phyloP scores from a whole-genome alignment of 2,113 vertebrate species.

The Cochlearius cochlearius region DNA sequence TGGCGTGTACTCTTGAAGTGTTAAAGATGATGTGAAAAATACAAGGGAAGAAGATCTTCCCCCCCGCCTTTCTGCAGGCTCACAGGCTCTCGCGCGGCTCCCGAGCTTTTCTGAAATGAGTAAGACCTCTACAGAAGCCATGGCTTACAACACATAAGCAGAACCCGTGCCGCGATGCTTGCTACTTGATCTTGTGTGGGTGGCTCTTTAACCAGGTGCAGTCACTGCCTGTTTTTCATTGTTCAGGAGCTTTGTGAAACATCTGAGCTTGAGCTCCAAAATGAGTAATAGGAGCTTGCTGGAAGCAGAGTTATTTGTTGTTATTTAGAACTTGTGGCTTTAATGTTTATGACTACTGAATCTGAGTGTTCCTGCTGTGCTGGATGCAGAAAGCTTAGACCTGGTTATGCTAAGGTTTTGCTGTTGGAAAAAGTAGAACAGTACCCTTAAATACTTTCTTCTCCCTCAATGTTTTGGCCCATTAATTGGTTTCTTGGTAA shows the following conservation, averaged over 20 bases:
- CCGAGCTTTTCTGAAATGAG: not conserved
- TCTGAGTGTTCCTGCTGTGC: not conserved
- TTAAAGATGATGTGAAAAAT: not conserved
- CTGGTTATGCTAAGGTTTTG: not conserved
- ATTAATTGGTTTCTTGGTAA: not conserved
- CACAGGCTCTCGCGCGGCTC: not conserved
- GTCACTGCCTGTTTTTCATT: not conserved
- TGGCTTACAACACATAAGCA: not conserved
- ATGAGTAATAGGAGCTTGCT: not conserved
- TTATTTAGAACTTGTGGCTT: not conserved
- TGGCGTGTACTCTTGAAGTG: not conserved
- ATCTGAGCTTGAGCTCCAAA: not conserved
- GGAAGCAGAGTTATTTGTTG: not conserved
- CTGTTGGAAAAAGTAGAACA: not conserved
- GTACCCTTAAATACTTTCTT: not conserved
- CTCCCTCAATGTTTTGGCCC: not conserved
- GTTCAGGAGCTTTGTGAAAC: not conserved
- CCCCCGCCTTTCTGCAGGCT: not conserved
- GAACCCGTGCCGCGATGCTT: not conserved
- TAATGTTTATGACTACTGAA: not conserved
- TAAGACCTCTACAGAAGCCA: not conserved
- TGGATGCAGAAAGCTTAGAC: not conserved
- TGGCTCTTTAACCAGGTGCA: not conserved
- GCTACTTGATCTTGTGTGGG: not conserved
- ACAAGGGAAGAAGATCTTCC: not conserved